These are phyloP conservation scores for Brachyptera putata DNA, from an alignment of 2,888 invertebrate genomes.

Conservation along the genomic window DNA sequence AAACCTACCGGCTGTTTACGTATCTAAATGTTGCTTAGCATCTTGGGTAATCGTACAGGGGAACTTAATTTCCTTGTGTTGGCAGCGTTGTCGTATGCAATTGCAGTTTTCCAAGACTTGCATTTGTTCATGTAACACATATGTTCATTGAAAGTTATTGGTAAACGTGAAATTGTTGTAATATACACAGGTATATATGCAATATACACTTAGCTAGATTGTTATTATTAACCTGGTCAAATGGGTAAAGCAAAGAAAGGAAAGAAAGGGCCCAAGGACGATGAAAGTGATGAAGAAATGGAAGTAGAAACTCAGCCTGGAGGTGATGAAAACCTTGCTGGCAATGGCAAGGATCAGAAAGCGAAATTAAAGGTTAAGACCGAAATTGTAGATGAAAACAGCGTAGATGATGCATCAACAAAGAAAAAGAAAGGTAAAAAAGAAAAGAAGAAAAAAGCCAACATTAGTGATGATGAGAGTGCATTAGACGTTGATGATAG, in stretches of 20 bases:
- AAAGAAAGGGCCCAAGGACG: slow-evolving; percentile 69
- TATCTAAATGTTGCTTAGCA: no score
- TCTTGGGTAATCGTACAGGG: no score
- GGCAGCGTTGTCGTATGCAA: not conserved
- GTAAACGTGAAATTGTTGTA: no score
- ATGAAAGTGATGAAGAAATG: slow-evolving; percentile 47
- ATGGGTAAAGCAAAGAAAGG: slow-evolving; percentile 77
- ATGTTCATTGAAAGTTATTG: not conserved
- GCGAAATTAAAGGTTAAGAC: slow-evolving; percentile 25
- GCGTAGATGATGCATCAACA: slow-evolving; percentile 42
- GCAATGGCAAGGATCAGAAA: slow-evolving; percentile 32
- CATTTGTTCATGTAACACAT: not conserved
- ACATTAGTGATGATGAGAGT: slow-evolving; percentile 31
- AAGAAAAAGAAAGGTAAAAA: slow-evolving; percentile 45
- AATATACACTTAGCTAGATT: not conserved
- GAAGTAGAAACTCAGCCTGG: slow-evolving; percentile 26
- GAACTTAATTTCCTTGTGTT: no score
- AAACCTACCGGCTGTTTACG: slow-evolving; percentile 27
- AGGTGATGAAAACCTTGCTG: slow-evolving; percentile 25
- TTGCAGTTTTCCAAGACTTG: not conserved
- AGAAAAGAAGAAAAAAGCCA: slow-evolving; percentile 43
- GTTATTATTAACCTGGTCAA: not conserved
- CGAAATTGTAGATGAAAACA: slow-evolving; percentile 36
- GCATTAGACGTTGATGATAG: not conserved
- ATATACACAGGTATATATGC: not conserved